These are phyloP conservation scores for Rhorus exstirpatorius DNA, from an alignment of 2,888 invertebrate genomes.

Conservation along the genomic window DNA sequence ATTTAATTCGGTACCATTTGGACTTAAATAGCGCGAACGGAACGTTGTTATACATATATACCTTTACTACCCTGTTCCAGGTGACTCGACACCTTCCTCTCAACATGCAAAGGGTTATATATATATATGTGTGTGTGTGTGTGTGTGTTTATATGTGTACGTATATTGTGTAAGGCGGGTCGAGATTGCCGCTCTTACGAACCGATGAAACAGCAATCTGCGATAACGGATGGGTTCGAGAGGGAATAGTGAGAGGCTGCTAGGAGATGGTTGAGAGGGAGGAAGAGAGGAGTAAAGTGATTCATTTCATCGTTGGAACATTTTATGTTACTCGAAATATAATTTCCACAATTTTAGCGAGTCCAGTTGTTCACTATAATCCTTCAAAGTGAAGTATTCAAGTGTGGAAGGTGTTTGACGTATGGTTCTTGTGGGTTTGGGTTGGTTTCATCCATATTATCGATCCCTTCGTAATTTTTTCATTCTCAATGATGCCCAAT, in stretches of 20 bases:
- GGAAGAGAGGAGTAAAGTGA: conserved; percentile 54
- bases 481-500: too few relatives aligned
- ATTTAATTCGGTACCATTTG: conserved; percentile 78
- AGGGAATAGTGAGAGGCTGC: conserved; percentile 28
- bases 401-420: too few relatives aligned
- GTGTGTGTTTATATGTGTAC: conserved; percentile 30
- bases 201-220: conserved; percentile 71
- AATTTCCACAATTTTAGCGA: conserved; percentile 26
- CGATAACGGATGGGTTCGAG: conserved; percentile 66
- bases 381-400: neutral
- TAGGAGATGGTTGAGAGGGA: conserved; percentile 37
- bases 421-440: too few relatives aligned
- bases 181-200: conserved; percentile 69
- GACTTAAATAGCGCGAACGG: conserved; percentile 62
- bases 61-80: conserved; percentile 46
- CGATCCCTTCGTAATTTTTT: too few relatives aligned
- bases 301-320: conserved; percentile 51
- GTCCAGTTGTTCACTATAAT: conserved; percentile 32
- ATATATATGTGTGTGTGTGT: conserved; percentile 2
- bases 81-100: conserved; percentile 66
- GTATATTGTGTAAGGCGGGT: conserved; percentile 51
- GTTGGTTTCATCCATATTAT: too few relatives aligned
- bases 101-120: conserved; percentile 13
- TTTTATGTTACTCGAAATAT: conserved; percentile 38
- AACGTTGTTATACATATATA: conserved; percentile 35